Evolutionary conservation across 1,140 invertebrate species (phyloP).

Genomic region (Mactra quadrangularis): DNA sequence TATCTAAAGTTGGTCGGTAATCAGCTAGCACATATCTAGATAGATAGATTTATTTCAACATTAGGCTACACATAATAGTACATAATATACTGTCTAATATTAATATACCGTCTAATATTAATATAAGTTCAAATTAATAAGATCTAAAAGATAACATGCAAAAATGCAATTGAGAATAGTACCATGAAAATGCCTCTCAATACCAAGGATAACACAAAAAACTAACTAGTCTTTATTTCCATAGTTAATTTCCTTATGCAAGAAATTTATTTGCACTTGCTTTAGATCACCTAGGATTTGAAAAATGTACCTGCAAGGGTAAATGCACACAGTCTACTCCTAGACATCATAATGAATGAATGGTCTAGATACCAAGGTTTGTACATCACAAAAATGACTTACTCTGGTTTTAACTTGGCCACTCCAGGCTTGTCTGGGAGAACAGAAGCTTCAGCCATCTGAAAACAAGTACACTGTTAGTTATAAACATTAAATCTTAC

Average conservation of each 20-base stretch:
- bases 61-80: neutral
- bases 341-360: neutral
- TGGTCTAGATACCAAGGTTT: too few relatives aligned
- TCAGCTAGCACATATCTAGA: slow-evolving; percentile 68
- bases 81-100: neutral
- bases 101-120: neutral
- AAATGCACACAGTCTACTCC: neutral
- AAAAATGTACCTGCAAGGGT: neutral
- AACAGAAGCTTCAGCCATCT: neutral
- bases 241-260: too few relatives aligned
- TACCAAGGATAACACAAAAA: too few relatives aligned
- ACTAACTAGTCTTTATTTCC: too few relatives aligned
- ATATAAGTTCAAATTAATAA: neutral
- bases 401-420: slow-evolving; percentile 40
- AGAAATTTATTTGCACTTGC: too few relatives aligned
- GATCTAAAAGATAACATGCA: neutral
- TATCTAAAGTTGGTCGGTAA: slow-evolving; percentile 65
- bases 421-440: slow-evolving; percentile 26
- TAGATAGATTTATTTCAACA: neutral
- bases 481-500: too few relatives aligned
- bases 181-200: neutral
- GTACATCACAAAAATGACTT: slow-evolving; percentile 16
- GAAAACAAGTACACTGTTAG: too few relatives aligned
- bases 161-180: neutral
- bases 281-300: too few relatives aligned